Evolutionary conservation across 2,113 vertebrate species (phyloP).

Genomic region (Dolichotis patagonum): DNA sequence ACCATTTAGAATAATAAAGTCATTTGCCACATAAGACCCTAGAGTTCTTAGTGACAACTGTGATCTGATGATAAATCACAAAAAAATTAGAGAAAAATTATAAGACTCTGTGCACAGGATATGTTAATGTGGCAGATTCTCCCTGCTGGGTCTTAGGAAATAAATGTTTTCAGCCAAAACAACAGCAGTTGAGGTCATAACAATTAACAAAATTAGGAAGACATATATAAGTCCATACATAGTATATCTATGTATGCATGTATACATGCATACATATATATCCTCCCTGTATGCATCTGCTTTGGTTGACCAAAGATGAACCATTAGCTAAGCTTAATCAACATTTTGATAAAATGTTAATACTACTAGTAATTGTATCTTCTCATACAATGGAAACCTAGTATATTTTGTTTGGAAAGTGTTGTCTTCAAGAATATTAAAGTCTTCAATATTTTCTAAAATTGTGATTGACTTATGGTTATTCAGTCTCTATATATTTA

Average conservation of each 20-base stretch:
- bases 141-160: background rate
- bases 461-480: background rate
- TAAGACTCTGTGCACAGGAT: constrained; percentile 13
- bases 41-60: background rate
- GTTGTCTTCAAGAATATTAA: background rate
- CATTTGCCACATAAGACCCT: background rate
- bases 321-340: background rate
- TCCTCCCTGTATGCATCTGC: background rate
- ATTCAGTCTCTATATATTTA: background rate
- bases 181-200: background rate
- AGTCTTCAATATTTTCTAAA: background rate
- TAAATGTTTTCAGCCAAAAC: background rate
- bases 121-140: constrained; percentile 65
- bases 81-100: background rate
- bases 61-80: background rate
- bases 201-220: constrained; percentile 6
- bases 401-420: background rate
- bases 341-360: background rate
- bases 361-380: background rate
- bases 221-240: background rate
- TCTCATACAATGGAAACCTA: background rate
- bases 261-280: background rate
- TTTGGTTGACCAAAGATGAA: background rate
- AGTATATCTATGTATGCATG: background rate
- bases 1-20: constrained; percentile 49